phyloP scores from a whole-genome alignment of 2,888 invertebrate genomes.

The Zaprionus bogoriensis region DNA sequence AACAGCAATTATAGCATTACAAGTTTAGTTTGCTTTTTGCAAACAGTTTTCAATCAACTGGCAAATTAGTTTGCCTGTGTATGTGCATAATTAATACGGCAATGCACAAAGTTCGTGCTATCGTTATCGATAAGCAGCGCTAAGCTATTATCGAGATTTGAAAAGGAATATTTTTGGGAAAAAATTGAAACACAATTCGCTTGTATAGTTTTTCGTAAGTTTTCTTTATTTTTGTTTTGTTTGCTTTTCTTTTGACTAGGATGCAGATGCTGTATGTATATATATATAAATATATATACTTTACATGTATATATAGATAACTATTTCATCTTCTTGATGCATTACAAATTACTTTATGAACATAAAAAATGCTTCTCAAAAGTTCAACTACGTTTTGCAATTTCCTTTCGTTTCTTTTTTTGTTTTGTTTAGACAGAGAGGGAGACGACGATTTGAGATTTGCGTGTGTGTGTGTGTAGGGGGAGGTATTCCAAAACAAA shows the following conservation, averaged over 20 bases:
- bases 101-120: not conserved
- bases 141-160: not conserved
- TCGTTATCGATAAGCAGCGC: conserved; percentile 2
- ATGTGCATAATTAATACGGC: not conserved
- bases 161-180: not conserved
- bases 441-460: conserved; percentile 14
- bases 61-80: too few species aligned
- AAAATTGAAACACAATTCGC: not conserved
- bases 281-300: conserved; percentile 31
- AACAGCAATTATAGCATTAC: too few species aligned
- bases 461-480: not conserved
- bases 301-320: conserved; percentile 52
- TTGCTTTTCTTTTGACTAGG: conserved; percentile 62
- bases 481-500: conserved; percentile 12
- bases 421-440: conserved; percentile 20
- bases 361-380: conserved; percentile 34
- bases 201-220: conserved; percentile 36
- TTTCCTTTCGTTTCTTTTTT: conserved; percentile 12
- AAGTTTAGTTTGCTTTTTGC: too few species aligned
- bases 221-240: conserved; percentile 56
- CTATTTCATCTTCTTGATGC: conserved; percentile 52
- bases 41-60: too few species aligned
- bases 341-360: conserved; percentile 55
- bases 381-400: conserved; percentile 35
- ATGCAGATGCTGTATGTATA: conserved; percentile 54